Conservation (phyloP, 1,140 invertebrate species). For the Drosophila guanche region DNA sequence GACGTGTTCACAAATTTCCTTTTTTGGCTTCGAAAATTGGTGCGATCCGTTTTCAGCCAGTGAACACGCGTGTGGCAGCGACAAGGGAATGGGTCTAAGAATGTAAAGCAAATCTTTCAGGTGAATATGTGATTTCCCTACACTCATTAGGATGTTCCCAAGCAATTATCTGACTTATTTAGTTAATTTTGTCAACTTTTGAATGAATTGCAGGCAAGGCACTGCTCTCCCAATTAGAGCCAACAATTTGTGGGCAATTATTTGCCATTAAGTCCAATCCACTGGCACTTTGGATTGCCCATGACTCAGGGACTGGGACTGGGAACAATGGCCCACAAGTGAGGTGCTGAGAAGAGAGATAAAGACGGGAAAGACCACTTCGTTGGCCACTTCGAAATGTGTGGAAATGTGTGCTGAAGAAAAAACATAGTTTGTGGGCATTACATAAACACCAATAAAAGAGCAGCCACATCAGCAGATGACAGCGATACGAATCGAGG, state of each 20-base stretch:
- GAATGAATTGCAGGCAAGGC: conserved; percentile 10
- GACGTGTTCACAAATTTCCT: conserved; percentile 12
- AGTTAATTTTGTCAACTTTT: conserved; percentile 2
- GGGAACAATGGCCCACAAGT: conserved; percentile 21
- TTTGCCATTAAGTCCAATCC: conserved; percentile 55
- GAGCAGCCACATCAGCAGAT: conserved; percentile 32
- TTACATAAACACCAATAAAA: conserved; percentile 54
- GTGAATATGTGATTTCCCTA: too few species aligned
- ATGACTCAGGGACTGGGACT: conserved; percentile 34
- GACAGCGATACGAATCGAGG: conserved; percentile 48
- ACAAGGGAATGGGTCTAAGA: background rate
- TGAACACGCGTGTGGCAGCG: conserved; percentile 51
- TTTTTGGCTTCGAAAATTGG: conserved; percentile 48
- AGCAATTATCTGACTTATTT: background rate
- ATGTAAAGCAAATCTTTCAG: background rate
- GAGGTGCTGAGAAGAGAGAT: background rate
- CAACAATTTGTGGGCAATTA: conserved; percentile 71
- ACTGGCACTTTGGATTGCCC: conserved; percentile 30
- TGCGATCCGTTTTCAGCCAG: conserved; percentile 55
- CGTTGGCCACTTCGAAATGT: conserved; percentile 19
- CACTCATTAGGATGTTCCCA: too few species aligned
- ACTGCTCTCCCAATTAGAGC: conserved; percentile 41
- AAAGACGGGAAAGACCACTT: conserved; percentile 11
- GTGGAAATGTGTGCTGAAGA: conserved; percentile 54
- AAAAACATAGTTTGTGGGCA: conserved; percentile 45